phyloP scores from a whole-genome alignment of 2,113 vertebrate species.

The Synodontis membranacea region DNA sequence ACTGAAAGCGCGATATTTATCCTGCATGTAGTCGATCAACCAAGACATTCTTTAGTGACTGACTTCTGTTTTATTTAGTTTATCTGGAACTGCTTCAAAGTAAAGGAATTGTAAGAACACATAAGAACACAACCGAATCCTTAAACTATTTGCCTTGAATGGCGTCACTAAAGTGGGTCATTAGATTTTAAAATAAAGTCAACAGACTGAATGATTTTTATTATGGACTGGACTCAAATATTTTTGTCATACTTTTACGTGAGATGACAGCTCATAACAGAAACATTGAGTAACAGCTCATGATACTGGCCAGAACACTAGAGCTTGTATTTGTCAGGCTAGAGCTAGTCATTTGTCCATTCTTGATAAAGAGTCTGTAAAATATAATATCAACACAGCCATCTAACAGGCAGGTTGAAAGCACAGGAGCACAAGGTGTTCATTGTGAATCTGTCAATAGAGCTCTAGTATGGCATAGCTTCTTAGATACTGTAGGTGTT shows the following conservation, averaged over 20 bases:
- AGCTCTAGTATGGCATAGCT: not conserved
- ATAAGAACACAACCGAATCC: not conserved
- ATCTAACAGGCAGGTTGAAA: too few species aligned
- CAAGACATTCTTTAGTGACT: not conserved
- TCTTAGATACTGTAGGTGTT: not conserved
- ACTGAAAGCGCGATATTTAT: too few species aligned
- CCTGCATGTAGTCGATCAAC: not conserved
- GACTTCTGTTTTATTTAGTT: not conserved
- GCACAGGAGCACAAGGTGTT: not conserved
- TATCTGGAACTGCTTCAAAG: not conserved
- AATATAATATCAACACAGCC: not conserved
- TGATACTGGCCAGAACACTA: not conserved
- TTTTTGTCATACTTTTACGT: not conserved
- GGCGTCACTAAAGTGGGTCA: not conserved
- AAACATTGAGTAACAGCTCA: not conserved
- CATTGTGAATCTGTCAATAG: not conserved
- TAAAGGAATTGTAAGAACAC: not conserved
- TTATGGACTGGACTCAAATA: not conserved
- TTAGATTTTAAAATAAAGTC: not conserved
- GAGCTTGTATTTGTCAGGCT: not conserved
- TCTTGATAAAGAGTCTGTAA: too few species aligned
- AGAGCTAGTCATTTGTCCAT: not conserved
- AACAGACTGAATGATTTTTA: not conserved
- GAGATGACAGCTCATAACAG: not conserved
- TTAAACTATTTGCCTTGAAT: not conserved